These are phyloP conservation scores for Halisarca cf. caerulea DNA, from an alignment of 37 sponge, comb jelly and placozoan species.

Conservation along the genomic window DNA sequence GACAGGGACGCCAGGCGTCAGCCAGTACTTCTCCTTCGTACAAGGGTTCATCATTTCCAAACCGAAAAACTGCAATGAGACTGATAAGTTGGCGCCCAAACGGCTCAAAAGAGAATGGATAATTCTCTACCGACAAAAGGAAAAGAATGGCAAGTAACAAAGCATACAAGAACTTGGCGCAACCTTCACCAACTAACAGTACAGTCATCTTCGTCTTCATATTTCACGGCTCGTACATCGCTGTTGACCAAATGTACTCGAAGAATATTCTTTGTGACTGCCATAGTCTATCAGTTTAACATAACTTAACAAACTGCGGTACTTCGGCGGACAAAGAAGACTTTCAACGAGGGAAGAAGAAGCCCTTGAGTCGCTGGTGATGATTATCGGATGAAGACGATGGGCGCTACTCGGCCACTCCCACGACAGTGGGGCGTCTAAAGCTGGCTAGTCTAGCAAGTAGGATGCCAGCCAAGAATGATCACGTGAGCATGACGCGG, in stretches of 20 bases:
- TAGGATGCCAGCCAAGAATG: too few relatives aligned
- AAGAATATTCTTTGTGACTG: slow-evolving; percentile 31
- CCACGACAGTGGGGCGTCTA: too few relatives aligned
- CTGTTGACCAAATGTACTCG: slow-evolving; percentile 76
- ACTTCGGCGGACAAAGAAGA: too few relatives aligned
- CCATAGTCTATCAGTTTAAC: slow-evolving; percentile 1
- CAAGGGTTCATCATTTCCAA: slow-evolving; percentile 39
- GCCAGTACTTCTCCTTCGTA: slow-evolving; percentile 70
- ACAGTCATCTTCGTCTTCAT: slow-evolving; percentile 52
- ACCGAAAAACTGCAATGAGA: slow-evolving; percentile 48
- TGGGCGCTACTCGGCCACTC: too few relatives aligned
- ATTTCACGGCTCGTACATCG: slow-evolving; percentile 62
- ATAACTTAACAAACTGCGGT: background rate
- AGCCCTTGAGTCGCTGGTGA: too few relatives aligned
- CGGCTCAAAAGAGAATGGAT: slow-evolving; percentile 49
- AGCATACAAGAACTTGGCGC: background rate
- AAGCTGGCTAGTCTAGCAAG: too few relatives aligned
- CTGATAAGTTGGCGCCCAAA: slow-evolving; percentile 65
- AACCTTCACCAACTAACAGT: slow-evolving; percentile 34
- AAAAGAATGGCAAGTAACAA: background rate
- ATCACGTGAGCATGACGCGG: too few relatives aligned
- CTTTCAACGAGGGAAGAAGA: too few relatives aligned
- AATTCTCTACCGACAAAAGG: slow-evolving; percentile 44
- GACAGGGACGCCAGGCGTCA: slow-evolving; percentile 59
- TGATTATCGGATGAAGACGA: too few relatives aligned